These are phyloP conservation scores for Spheniscus humboldti DNA, from an alignment of 2,797 vertebrate genomes.

Conservation along the genomic window DNA sequence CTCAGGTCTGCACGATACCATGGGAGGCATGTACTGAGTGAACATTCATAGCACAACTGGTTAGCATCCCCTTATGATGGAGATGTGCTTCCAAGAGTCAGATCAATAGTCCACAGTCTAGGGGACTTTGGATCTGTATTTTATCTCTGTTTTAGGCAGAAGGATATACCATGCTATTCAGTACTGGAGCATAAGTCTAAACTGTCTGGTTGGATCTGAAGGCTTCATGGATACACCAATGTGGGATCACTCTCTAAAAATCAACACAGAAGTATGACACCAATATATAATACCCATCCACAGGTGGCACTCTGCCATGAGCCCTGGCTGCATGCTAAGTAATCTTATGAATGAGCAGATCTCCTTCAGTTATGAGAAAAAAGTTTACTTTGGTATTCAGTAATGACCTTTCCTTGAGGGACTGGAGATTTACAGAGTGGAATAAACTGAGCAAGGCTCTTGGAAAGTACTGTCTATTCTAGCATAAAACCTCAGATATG, in stretches of 20 bases:
- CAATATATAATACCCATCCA: background rate
- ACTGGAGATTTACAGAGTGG: background rate
- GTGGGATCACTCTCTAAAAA: background rate
- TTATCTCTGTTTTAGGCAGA: background rate
- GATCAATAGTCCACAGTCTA: background rate
- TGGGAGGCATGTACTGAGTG: background rate
- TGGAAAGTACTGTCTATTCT: background rate
- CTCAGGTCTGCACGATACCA: background rate
- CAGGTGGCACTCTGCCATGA: background rate
- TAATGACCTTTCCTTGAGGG: background rate
- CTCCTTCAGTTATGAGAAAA: background rate
- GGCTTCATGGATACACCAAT: background rate
- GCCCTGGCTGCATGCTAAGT: background rate
- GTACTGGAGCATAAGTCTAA: background rate
- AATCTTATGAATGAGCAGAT: background rate
- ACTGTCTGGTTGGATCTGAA: background rate
- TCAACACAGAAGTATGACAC: background rate
- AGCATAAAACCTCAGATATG: background rate
- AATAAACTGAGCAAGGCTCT: background rate
- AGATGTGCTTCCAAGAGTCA: background rate
- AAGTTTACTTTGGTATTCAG: background rate
- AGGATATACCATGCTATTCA: background rate
- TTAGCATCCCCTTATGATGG: background rate
- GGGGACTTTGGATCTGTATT: background rate
- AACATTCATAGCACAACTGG: rapidly evolving